Percentiles rank a stretch among this genome's conserved stretches.
phyloP scores from a whole-genome alignment of 2,888 invertebrate genomes.

The Drosophila barbarae region DNA sequence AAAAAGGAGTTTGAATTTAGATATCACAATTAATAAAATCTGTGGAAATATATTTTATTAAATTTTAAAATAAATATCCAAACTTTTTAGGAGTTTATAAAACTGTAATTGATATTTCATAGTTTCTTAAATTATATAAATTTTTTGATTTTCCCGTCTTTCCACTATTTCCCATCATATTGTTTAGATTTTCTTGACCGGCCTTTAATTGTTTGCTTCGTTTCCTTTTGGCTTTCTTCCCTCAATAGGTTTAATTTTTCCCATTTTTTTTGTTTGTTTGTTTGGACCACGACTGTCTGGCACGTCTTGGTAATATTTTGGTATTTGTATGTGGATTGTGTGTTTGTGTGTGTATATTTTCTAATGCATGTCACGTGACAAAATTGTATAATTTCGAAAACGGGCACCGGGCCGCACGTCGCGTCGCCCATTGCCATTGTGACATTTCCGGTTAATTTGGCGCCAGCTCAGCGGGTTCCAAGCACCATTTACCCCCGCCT shows the following conservation, averaged over 20 bases:
- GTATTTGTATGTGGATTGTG: neutral
- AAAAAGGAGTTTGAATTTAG: neutral
- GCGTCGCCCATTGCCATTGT: slow-evolving; percentile 70
- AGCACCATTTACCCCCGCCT: slow-evolving; percentile 8
- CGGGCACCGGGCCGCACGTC: slow-evolving; percentile 69
- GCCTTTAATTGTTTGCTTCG: slow-evolving; percentile 67
- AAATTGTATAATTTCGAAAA: slow-evolving; percentile 74
- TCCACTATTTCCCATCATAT: slow-evolving; percentile 45
- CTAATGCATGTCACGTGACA: slow-evolving; percentile 76
- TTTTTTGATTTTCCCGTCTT: slow-evolving; percentile 14
- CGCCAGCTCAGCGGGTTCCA: slow-evolving; percentile 65
- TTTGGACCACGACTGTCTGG: slow-evolving; percentile 50
- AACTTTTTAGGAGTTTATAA: neutral
- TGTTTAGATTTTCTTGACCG: slow-evolving; percentile 49
- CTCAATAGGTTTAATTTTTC: slow-evolving; percentile 1
- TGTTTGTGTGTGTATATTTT: slow-evolving; percentile 36
- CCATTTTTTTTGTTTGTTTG: slow-evolving; percentile 24
- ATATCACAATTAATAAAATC: too few species aligned
- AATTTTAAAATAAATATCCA: neutral
- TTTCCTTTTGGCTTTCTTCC: slow-evolving; percentile 23
- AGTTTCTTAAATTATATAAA: too few species aligned
- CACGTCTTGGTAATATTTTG: slow-evolving; percentile 56
- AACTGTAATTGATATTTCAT: neutral
- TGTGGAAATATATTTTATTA: neutral
- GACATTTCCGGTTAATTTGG: slow-evolving; percentile 75